phyloP scores from a whole-genome alignment of 2,888 invertebrate genomes.

The Hemicrepidius hirtus region DNA sequence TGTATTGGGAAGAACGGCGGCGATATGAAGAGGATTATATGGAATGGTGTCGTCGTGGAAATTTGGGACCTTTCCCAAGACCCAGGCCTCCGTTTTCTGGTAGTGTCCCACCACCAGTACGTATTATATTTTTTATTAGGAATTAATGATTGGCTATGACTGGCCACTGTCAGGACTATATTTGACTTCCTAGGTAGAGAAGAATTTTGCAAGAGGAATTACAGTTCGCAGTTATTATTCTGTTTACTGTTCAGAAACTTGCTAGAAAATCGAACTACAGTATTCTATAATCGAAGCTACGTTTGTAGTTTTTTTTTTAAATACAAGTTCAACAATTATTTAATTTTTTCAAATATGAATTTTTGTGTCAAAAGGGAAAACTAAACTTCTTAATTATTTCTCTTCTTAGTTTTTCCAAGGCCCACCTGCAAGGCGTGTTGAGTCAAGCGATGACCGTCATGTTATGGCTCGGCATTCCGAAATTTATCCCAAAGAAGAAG shows the following conservation, averaged over 20 bases:
- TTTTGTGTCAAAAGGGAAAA: too few species aligned
- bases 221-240: constrained; percentile 40
- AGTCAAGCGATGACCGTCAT: constrained; percentile 97
- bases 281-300: background rate
- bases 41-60: constrained; percentile 82
- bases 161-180: too few species aligned
- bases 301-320: too few species aligned
- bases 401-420: constrained; percentile 73
- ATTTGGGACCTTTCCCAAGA: constrained; percentile 74
- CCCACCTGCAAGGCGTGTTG: constrained; percentile 84
- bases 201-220: constrained; percentile 58
- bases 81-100: constrained; percentile 70
- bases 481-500: constrained; percentile 94
- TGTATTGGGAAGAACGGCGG: constrained; percentile 91
- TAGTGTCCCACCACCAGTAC: constrained; percentile 71
- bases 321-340: too few species aligned
- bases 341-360: too few species aligned
- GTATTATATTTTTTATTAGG: too few species aligned
- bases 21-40: constrained; percentile 85
- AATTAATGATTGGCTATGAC: too few species aligned
- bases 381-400: background rate
- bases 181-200: too few species aligned
- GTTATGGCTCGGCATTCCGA: constrained; percentile 94
- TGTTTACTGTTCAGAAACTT: constrained; percentile 57
- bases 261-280: constrained; percentile 36